Conservation (phyloP, 1,140 invertebrate genomes). For the Dinoponera quadriceps region DNA sequence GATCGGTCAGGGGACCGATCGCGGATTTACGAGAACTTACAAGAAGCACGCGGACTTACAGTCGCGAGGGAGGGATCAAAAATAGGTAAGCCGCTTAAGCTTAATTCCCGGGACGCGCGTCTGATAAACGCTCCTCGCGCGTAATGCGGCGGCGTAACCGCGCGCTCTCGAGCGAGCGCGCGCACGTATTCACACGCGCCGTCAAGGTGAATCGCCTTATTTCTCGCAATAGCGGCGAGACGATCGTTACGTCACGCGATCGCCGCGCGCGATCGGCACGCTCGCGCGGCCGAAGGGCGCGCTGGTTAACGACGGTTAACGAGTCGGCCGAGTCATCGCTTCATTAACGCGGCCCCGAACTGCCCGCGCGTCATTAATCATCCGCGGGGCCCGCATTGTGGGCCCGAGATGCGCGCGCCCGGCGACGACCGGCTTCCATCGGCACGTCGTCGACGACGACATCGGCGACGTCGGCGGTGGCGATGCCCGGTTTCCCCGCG, state of each 20-base stretch:
- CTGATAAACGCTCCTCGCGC: constrained; percentile 26
- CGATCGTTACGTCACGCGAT: constrained; percentile 48
- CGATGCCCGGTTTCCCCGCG: constrained; percentile 31
- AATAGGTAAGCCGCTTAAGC: constrained; percentile 44
- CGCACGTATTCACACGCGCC: constrained; percentile 20
- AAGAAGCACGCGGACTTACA: background rate
- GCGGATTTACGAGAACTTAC: background rate
- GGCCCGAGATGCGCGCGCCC: background rate
- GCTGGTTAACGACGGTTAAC: constrained; percentile 60
- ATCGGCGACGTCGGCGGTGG: background rate
- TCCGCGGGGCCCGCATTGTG: constrained; percentile 67
- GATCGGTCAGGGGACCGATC: too few species aligned
- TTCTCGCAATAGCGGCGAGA: constrained; percentile 33
- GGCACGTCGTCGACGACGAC: constrained; percentile 15
- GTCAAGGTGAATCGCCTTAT: constrained; percentile 33
- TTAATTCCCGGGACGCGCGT: constrained; percentile 11
- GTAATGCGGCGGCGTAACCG: constrained; percentile 45
- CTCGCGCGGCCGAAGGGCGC: constrained; percentile 30
- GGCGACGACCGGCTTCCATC: constrained; percentile 50
- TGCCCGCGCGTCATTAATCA: constrained; percentile 72
- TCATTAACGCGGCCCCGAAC: constrained; percentile 69
- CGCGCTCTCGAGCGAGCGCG: too few species aligned
- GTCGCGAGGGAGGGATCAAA: background rate
- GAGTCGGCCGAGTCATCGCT: constrained; percentile 72
- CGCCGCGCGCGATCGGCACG: constrained; percentile 34